These are phyloP conservation scores for Nasonovia ribisnigri DNA, from an alignment of 2,888 invertebrate species.

Conservation along the genomic window DNA sequence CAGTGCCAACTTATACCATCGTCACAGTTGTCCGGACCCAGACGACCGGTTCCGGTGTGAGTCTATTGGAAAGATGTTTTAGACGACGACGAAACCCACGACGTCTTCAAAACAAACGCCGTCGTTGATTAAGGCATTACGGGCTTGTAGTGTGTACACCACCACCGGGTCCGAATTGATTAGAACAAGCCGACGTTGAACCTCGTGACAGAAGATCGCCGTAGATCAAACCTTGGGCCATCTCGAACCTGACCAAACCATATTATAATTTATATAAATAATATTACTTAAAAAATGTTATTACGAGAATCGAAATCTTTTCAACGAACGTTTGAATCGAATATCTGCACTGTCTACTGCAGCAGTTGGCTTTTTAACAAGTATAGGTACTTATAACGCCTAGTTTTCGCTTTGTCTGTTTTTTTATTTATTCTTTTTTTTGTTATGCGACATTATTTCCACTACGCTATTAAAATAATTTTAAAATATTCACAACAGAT, in stretches of 20 bases:
- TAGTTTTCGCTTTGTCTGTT: background rate
- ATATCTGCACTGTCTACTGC: background rate
- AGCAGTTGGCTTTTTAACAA: background rate
- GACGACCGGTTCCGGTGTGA: slow-evolving; percentile 23
- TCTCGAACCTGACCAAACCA: background rate
- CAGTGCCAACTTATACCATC: background rate
- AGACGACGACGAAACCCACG: background rate
- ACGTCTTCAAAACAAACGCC: background rate
- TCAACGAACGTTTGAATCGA: background rate
- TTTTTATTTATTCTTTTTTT: background rate
- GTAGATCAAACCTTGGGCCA: background rate
- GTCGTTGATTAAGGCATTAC: background rate
- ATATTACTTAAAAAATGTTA: background rate
- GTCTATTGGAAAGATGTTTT: slow-evolving; percentile 26
- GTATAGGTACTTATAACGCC: background rate
- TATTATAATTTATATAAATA: background rate
- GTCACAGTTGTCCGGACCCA: background rate
- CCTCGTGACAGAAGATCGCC: background rate
- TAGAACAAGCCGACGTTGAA: background rate
- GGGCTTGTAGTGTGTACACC: background rate
- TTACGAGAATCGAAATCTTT: background rate
- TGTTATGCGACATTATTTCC: slow-evolving; percentile 26
- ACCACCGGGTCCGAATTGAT: background rate
- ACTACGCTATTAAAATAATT: slow-evolving; percentile 32
- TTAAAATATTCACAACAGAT: slow-evolving; percentile 51